Base-by-base conservation (phyloP, 35 echinoderm and acorn worm genomes). In the Apostichopus parvimensis region DNA sequence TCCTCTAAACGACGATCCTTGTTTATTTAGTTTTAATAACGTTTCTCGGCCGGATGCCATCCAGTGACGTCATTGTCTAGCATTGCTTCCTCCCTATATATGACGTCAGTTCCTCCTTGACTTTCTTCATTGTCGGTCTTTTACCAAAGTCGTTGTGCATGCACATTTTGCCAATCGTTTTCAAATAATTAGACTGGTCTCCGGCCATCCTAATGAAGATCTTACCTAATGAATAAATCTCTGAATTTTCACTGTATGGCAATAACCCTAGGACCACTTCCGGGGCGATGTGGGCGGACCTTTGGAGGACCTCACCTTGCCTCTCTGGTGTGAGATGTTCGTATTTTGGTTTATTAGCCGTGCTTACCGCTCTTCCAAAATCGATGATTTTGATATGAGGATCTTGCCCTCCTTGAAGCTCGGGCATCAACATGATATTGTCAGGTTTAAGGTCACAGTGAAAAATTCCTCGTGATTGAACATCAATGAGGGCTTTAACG, bases 371-470 rank as follows among this genome's bases (percentile, higher is more conserved):
- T 59, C 15, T 56, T 15, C 81, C 81, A 15, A 84, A 84, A 18
- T 84, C 81, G 5, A 84, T 84, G 81, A 84, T 61, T 17, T 84
- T 84, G 10, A 84, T 59, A n/a, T 84, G 6, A 4, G 54, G 81
- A 1, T 62, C 2, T 58, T 6, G 1, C 1, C 11, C 17, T 53
- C 58, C 56, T 18, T 22, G 15, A 52, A 60, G 20, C 4, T 55
- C 81, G 3, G 81, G 81, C 17, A 84, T 18, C 7, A 84, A 18
- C 81, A 84, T 58, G 0, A 84, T 24, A 58, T 84, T 84, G 15
- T 84, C 81, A 1, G 53, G 17, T 58, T 84, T 84, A 11, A 84
- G n/a, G 23, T 84, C 81, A 52, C 81, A 84, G 58, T 84, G 81
- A 9, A 26, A 23, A 0, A 84, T 84, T 58, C 81, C n/a, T 6